A percentile compares a stretch with the other conserved stretches of the same genome.
These are phyloP conservation scores for Lucilia sericata DNA, from an alignment of 1,140 invertebrate genomes.

Conservation along the genomic window DNA sequence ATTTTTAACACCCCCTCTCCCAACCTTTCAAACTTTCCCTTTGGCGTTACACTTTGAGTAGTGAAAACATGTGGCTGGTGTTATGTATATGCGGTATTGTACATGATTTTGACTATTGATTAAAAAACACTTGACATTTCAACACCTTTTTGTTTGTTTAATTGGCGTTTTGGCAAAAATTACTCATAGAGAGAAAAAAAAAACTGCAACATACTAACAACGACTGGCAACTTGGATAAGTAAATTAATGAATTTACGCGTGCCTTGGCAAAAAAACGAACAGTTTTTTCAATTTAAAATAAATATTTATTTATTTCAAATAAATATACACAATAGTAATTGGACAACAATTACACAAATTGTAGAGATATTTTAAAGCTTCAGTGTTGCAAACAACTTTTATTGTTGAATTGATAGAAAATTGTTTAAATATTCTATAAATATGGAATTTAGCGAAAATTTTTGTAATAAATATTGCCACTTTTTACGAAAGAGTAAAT, in stretches of 20 bases:
- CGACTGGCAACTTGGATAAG: background rate
- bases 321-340: background rate
- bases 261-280: background rate
- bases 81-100: background rate
- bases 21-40: background rate
- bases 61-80: background rate
- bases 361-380: background rate
- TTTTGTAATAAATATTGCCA: too few species aligned
- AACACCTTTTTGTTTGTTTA: conserved; percentile 48
- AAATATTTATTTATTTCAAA: conserved; percentile 2
- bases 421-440: too few species aligned
- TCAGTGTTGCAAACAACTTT: too few species aligned
- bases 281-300: background rate
- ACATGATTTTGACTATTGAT: conserved; percentile 40
- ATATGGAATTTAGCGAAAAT: too few species aligned
- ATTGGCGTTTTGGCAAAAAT: conserved; percentile 6
- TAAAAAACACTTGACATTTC: conserved; percentile 49
- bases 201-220: background rate
- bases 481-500: too few species aligned
- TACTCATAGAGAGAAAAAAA: background rate
- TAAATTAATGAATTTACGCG: background rate
- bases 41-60: background rate
- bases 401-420: too few species aligned
- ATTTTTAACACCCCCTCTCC: background rate
- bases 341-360: background rate